Evolutionary conservation across 2,797 vertebrate species (phyloP).

Genomic region (Eleutherodactylus coqui): DNA sequence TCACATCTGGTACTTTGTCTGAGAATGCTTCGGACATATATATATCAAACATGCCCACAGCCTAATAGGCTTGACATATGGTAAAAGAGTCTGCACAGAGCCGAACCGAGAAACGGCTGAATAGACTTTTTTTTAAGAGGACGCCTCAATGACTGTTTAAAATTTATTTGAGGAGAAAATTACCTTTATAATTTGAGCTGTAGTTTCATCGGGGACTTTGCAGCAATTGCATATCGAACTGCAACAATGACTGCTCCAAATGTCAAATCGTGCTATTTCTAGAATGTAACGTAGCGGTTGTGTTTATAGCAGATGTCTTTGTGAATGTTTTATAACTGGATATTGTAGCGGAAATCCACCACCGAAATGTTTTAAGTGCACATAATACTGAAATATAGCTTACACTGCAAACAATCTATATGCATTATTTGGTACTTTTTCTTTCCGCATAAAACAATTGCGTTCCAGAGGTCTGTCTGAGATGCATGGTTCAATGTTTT

Average conservation of each 20-base stretch:
- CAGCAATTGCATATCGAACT: neutral
- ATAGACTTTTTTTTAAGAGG: neutral
- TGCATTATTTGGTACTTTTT: constrained; percentile 19
- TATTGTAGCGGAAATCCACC: constrained; percentile 4
- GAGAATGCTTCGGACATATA: too few species aligned
- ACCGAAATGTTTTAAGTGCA: constrained; percentile 7
- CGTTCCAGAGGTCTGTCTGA: constrained; percentile 14
- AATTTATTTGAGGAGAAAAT: neutral
- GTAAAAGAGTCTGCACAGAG: neutral
- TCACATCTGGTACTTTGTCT: too few species aligned
- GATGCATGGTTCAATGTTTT: constrained; percentile 11
- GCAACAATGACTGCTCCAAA: constrained; percentile 25
- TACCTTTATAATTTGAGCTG: neutral
- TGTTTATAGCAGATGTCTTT: constrained; percentile 16
- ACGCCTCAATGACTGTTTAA: neutral
- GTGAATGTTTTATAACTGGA: constrained; percentile 12
- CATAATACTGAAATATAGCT: constrained; percentile 18
- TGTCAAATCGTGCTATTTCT: neutral
- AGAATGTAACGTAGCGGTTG: neutral
- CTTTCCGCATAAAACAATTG: constrained; percentile 18
- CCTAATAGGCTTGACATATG: too few species aligned
- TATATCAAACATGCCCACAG: neutral
- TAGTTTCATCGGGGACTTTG: neutral
- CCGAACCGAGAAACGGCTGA: neutral
- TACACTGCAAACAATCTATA: neutral